Evolutionary conservation across 2,888 invertebrate species (phyloP).

Genomic region (Orthosia gothica): DNA sequence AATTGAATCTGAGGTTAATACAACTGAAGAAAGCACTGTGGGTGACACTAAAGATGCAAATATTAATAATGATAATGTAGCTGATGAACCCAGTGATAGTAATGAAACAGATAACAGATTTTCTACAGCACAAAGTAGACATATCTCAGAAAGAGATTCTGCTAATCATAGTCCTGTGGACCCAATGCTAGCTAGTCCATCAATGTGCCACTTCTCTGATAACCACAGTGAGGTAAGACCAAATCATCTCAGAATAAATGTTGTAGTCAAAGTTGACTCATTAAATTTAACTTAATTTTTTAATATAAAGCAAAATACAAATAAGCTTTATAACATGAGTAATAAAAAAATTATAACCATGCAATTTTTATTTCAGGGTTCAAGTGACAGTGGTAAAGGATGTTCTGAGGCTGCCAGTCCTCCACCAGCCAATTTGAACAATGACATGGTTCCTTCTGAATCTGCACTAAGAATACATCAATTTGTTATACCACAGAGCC

Average conservation of each 20-base stretch:
- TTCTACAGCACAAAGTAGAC: slow-evolving; percentile 84
- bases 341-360: neutral
- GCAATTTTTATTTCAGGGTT: slow-evolving; percentile 90
- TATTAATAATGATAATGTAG: slow-evolving; percentile 81
- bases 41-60: slow-evolving; percentile 80
- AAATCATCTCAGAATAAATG: neutral
- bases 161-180: slow-evolving; percentile 95
- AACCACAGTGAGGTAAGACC: slow-evolving; percentile 92
- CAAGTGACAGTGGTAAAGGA: slow-evolving; percentile 96
- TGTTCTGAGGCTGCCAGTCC: slow-evolving; percentile 94
- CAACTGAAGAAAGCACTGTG: slow-evolving; percentile 73
- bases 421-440: slow-evolving; percentile 92
- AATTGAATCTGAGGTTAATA: slow-evolving; percentile 72
- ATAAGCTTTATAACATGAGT: neutral
- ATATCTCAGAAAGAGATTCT: slow-evolving; percentile 92
- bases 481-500: slow-evolving; percentile 94
- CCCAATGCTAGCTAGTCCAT: slow-evolving; percentile 93
- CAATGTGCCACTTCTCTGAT: slow-evolving; percentile 93
- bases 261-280: neutral
- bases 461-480: slow-evolving; percentile 92
- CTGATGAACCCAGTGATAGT: slow-evolving; percentile 81
- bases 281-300: neutral
- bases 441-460: slow-evolving; percentile 84
- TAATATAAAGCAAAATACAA: neutral
- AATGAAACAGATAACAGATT: slow-evolving; percentile 83